phyloP scores from a whole-genome alignment of 2,797 vertebrate species.

The Hemibagrus guttatus region DNA sequence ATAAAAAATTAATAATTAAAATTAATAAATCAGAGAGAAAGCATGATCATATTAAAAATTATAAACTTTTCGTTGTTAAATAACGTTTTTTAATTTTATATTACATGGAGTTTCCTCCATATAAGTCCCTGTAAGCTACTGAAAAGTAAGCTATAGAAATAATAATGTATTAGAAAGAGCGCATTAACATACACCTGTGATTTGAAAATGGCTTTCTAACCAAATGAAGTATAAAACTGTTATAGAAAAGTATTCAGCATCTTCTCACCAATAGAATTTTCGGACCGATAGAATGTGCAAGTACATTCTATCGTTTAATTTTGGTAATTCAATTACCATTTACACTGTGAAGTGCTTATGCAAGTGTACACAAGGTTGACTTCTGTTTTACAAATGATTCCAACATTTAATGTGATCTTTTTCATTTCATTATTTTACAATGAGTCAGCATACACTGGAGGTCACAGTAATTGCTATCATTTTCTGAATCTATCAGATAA shows the following conservation, averaged over 20 bases:
- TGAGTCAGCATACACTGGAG: constrained; percentile 2
- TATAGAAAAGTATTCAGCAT: no score
- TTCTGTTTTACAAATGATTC: constrained; percentile 9
- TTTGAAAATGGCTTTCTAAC: neutral
- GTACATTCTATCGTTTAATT: neutral
- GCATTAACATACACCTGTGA: neutral
- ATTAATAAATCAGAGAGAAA: neutral
- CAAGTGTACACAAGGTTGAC: neutral
- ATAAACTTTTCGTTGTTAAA: no score
- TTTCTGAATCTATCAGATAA: neutral
- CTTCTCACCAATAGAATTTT: neutral
- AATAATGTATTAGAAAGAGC: neutral
- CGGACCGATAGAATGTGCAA: no score
- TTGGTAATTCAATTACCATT: neutral
- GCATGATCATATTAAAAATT: no score
- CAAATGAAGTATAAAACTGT: neutral
- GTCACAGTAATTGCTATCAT: constrained; percentile 5
- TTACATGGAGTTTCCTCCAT: no score
- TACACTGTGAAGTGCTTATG: neutral
- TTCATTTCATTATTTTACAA: constrained; percentile 3
- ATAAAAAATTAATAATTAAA: no score
- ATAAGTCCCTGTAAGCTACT: neutral
- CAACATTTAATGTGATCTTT: neutral
- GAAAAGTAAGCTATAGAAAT: neutral
- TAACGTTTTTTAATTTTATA: no score